These are phyloP conservation scores for Pyralis farinalis DNA, from an alignment of 2,888 invertebrate species.

Conservation along the genomic window DNA sequence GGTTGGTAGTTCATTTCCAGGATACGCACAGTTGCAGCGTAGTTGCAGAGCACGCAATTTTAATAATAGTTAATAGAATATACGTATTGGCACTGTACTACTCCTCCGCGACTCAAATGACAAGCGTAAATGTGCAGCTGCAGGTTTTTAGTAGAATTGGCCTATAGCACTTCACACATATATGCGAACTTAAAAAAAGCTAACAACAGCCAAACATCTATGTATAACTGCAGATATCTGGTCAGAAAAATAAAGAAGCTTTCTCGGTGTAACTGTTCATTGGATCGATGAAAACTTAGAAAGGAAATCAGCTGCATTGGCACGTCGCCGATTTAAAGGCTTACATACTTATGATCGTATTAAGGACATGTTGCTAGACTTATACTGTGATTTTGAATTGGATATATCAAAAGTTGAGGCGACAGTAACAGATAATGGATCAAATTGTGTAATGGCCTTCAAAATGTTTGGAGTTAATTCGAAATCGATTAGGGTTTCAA, in stretches of 20 bases:
- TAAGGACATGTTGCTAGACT: conserved; percentile 12
- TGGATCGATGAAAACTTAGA: conserved; percentile 17
- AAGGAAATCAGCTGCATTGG: conserved; percentile 13
- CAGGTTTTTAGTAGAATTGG: no score
- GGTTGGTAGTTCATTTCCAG: no score
- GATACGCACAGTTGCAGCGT: no score
- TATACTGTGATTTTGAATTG: conserved; percentile 11
- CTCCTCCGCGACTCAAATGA: no score
- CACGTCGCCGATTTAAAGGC: conserved; percentile 15
- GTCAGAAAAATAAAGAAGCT: conserved; percentile 13
- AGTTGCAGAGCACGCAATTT: no score
- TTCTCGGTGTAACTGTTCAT: conserved; percentile 18
- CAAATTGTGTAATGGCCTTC: conserved; percentile 17
- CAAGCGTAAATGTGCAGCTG: no score
- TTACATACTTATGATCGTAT: conserved; percentile 14
- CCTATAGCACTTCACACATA: not conserved
- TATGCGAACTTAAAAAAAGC: conserved; percentile 8
- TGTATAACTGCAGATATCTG: conserved; percentile 17
- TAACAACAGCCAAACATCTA: conserved; percentile 9
- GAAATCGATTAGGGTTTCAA: conserved; percentile 11
- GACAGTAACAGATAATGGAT: conserved; percentile 16
- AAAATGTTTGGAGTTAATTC: conserved; percentile 13
- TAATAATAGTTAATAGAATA: no score
- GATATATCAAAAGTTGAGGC: conserved; percentile 10
- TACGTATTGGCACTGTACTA: no score